Base-by-base conservation (phyloP, 1,140 invertebrate genomes). In the Ptiloglossa arizonensis region DNA sequence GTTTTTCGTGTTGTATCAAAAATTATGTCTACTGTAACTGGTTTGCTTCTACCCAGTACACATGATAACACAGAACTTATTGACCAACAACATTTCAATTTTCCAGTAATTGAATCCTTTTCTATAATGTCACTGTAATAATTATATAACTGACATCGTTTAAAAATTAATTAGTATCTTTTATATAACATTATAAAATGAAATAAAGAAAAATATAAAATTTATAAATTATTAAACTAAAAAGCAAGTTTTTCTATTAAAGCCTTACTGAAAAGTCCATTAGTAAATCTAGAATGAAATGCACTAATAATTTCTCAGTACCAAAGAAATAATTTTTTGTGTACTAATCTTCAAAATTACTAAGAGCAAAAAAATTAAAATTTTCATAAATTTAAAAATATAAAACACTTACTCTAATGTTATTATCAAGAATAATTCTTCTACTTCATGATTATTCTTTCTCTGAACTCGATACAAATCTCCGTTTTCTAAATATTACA, bases 1-100 rank as follows among this genome's bases (percentile, higher is more conserved):
- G 94, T 93, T 79, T 91, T 92, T 71, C 94, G 91, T 22, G 94
- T 87, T 1, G 94, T 95, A 82, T 95, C 94, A 85, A 95, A 95
- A 75, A 93, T 93, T 22, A 95, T 91, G 77, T 94, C 92, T 48
- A 95, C 86, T 2, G 92, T 94, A n/a, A 93, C 90, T 6, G 92
- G 89, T 79, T 93, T 86, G 50, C 88, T 90, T 66, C 90, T 88
- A 19, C 92, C 91, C 75, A 93, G 89, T 44, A 93, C 89, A 79
- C 94, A 95, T 4, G 93, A 94, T 62, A 94, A 88, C 35, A 95
- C 83, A 0, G 93, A 93, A 80, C 93, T 93, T 0, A 94, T 87
- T 29, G 93, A 92, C 95, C 95, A 95, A 79, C 92, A 92, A 6
- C 89, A 93, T 82, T 91, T 93, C 0, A 94, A 91, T 81, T 92